Conservation (phyloP, 2,888 invertebrate genomes). For the Sepioteuthis lessoniana region DNA sequence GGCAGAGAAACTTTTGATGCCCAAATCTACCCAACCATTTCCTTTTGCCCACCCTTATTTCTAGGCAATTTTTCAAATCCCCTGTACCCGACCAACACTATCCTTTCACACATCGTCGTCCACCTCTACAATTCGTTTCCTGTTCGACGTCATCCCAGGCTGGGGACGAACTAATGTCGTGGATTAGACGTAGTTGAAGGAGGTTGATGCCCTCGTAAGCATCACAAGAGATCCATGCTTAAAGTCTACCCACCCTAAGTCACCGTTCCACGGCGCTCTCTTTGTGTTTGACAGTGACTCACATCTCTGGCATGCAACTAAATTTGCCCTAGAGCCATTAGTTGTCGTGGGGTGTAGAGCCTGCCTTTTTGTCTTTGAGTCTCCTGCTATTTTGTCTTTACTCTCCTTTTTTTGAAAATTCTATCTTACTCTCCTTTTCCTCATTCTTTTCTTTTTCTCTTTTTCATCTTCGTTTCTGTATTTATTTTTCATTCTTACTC, state of each 20-base stretch:
- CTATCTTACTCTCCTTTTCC: too few relatives aligned
- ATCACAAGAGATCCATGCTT: neutral
- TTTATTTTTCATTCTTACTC: too few relatives aligned
- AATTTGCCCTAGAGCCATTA: neutral
- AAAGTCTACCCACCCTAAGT: neutral
- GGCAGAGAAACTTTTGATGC: neutral
- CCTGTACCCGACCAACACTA: neutral
- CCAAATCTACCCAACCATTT: neutral
- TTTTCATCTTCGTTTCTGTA: too few relatives aligned
- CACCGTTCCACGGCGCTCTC: neutral
- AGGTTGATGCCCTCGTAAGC: neutral
- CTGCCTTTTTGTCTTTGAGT: neutral
- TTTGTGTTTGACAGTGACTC: neutral
- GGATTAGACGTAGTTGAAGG: neutral
- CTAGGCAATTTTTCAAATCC: neutral
- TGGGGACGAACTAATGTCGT: neutral
- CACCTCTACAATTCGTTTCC: neutral
- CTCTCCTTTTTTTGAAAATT: too few relatives aligned
- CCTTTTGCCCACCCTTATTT: neutral
- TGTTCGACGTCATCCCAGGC: neutral
- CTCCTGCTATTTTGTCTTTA: neutral
- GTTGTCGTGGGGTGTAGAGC: neutral
- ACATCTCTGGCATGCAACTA: slow-evolving; percentile 7
- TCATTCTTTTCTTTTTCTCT: too few relatives aligned
- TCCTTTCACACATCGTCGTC: neutral